A percentile compares a stretch with the other conserved stretches of the same genome.
These are phyloP conservation scores for Mythimna impura DNA, from an alignment of 2,888 invertebrate species.

Conservation along the genomic window DNA sequence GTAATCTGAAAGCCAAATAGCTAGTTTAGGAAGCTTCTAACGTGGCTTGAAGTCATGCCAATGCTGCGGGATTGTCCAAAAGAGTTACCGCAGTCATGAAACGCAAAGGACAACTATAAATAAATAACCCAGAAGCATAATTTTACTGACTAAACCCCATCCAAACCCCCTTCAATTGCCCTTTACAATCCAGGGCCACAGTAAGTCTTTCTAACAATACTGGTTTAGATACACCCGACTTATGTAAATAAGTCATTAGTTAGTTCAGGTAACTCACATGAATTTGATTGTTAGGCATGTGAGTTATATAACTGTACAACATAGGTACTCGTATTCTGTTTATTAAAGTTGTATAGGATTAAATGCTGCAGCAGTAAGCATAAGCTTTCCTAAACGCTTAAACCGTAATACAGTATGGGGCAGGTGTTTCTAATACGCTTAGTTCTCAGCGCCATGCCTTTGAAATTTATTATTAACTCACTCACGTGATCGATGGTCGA, in stretches of 20 bases:
- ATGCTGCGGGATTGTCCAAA: too few species aligned
- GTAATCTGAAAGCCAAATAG: neutral
- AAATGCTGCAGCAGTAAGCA: neutral
- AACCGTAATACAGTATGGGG: slow-evolving; percentile 12
- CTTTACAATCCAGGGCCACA: too few species aligned
- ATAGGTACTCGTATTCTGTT: too few species aligned
- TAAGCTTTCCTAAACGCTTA: slow-evolving; percentile 24
- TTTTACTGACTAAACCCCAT: too few species aligned
- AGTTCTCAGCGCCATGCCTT: slow-evolving; percentile 32
- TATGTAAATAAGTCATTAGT: too few species aligned
- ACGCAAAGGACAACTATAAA: too few species aligned
- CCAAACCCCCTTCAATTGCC: too few species aligned
- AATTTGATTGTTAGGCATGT: neutral
- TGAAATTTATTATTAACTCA: slow-evolving; percentile 51
- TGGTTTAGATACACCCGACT: too few species aligned
- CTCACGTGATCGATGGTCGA: slow-evolving; percentile 32
- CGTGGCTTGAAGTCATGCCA: neutral
- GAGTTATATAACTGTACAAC: neutral
- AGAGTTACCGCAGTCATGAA: too few species aligned
- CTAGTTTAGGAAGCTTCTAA: neutral
- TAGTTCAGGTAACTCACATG: neutral
- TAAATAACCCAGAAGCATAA: too few species aligned
- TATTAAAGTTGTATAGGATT: slow-evolving; percentile 9
- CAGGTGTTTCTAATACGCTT: slow-evolving; percentile 51
- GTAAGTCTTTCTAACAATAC: too few species aligned